Conservation (phyloP, 92 coral and sea anemone genomes). For the Epizoanthus ramosus region DNA sequence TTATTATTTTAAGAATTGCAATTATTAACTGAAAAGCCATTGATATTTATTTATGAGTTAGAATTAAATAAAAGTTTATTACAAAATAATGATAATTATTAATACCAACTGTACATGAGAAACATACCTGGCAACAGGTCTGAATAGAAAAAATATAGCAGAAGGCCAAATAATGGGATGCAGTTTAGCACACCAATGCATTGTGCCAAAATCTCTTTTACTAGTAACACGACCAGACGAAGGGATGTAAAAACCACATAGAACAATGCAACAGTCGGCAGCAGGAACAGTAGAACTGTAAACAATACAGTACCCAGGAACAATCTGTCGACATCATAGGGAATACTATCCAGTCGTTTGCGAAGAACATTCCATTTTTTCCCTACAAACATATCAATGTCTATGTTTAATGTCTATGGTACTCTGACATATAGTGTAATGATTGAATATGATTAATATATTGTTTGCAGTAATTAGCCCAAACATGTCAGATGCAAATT, state of each 20-base stretch:
- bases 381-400: slow-evolving; percentile 51
- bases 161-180: slow-evolving; percentile 74
- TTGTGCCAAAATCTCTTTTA: slow-evolving; percentile 61
- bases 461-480: background rate
- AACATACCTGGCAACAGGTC: slow-evolving; percentile 79
- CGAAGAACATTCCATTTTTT: slow-evolving; percentile 88
- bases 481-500: too few species aligned
- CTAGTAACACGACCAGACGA: slow-evolving; percentile 67
- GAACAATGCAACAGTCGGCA: slow-evolving; percentile 88
- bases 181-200: slow-evolving; percentile 58
- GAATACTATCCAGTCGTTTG: slow-evolving; percentile 83
- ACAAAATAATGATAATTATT: too few species aligned
- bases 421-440: background rate
- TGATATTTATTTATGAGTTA: too few species aligned
- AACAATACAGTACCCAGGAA: slow-evolving; percentile 89
- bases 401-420: too few species aligned
- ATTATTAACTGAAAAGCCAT: too few species aligned
- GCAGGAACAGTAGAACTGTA: slow-evolving; percentile 84
- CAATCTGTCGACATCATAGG: slow-evolving; percentile 85
- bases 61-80: too few species aligned
- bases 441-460: background rate
- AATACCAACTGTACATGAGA: background rate
- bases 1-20: too few species aligned
- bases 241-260: slow-evolving; percentile 86
- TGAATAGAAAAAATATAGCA: slow-evolving; percentile 58